Evolutionary conservation across 2,797 vertebrate genomes (phyloP).

Genomic region (Acipenser ruthenus): DNA sequence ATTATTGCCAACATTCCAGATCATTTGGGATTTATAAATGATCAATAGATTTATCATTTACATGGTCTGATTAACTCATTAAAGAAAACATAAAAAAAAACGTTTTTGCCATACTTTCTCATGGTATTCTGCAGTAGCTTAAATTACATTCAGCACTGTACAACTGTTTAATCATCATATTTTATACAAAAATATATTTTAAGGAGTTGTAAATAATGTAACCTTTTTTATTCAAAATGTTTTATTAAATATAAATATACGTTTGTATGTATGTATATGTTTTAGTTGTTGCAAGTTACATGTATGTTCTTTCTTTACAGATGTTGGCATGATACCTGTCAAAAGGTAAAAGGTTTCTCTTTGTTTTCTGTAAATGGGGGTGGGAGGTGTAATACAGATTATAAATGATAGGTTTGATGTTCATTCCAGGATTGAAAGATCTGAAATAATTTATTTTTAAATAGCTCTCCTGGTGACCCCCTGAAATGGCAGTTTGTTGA

Average conservation of each 20-base stretch:
- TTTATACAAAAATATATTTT: background rate
- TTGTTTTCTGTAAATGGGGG: background rate
- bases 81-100: too few relatives aligned
- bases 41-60: too few relatives aligned
- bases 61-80: too few relatives aligned
- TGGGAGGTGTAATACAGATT: background rate
- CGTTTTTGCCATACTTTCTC: too few relatives aligned
- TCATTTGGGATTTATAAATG: too few relatives aligned
- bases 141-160: too few relatives aligned
- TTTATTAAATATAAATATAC: background rate
- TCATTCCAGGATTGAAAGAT: too few relatives aligned
- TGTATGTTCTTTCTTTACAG: conserved; percentile 48
- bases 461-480: conserved; percentile 77
- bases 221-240: too few relatives aligned
- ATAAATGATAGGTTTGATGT: too few relatives aligned
- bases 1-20: too few relatives aligned
- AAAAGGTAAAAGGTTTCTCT: conserved; percentile 69
- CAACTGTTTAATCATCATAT: too few relatives aligned
- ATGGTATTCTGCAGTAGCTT: too few relatives aligned
- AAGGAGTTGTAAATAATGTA: background rate
- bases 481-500: conserved; percentile 97
- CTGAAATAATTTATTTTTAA: conserved; percentile 11
- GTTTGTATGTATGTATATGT: background rate
- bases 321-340: conserved; percentile 91
- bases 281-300: conserved; percentile 1